Conservation (phyloP, 2,113 vertebrate species). For the Actinemys pallida region DNA sequence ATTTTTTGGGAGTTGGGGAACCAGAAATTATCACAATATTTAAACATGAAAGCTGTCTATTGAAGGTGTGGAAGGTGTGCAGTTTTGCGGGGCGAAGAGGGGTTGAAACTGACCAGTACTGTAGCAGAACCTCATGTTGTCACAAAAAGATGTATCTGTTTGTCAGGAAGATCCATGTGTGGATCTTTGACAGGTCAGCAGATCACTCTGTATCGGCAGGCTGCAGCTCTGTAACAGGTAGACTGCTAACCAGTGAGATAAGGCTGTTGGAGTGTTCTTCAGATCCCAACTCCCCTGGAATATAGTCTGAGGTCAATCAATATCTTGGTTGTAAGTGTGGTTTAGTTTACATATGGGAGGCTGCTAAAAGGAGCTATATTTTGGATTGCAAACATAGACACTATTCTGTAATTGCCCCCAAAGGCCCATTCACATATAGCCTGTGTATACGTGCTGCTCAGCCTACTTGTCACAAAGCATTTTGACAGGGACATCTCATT, state of each 20-base stretch:
- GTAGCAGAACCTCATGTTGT: background rate
- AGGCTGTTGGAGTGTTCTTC: background rate
- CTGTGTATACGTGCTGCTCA: background rate
- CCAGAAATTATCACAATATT: background rate
- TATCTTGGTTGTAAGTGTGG: rapidly evolving
- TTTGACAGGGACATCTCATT: background rate
- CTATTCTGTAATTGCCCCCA: background rate
- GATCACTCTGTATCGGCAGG: background rate
- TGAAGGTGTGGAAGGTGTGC: background rate
- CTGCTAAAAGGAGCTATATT: background rate
- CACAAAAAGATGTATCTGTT: background rate
- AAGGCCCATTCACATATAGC: background rate
- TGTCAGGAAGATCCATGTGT: background rate
- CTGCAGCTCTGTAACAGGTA: rapidly evolving
- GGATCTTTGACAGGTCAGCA: background rate
- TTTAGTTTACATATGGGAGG: background rate
- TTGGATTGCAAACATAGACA: background rate
- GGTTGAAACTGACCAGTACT: background rate
- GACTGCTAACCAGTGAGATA: background rate
- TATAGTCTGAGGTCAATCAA: background rate
- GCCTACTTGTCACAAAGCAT: background rate
- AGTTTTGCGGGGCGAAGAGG: background rate
- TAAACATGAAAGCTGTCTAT: background rate
- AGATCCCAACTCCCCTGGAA: background rate
- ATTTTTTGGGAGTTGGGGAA: background rate